phyloP scores from a whole-genome alignment of 2,888 invertebrate species.

The Chrysopilus asiliformis region DNA sequence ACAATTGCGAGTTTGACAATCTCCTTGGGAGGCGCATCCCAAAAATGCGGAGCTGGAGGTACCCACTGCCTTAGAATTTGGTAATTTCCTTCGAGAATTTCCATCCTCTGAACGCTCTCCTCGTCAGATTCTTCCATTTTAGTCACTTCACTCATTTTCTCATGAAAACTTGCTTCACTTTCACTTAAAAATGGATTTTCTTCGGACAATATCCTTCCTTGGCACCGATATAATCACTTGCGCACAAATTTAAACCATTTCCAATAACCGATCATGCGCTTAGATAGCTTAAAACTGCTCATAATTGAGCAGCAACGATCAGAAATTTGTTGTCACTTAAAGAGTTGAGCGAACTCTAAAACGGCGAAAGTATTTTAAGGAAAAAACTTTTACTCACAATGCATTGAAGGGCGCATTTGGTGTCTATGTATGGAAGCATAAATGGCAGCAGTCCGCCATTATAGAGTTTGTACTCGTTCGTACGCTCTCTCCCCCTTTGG shows the following conservation, averaged over 20 bases:
- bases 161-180: no score
- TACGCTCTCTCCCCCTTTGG: no score
- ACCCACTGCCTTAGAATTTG: constrained; percentile 35
- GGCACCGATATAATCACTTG: constrained; percentile 4
- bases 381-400: no score
- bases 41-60: constrained; percentile 34
- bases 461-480: no score
- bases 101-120: constrained; percentile 34
- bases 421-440: no score
- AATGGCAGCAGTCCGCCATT: no score
- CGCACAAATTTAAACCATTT: no score
- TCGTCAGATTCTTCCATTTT: constrained; percentile 30
- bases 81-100: constrained; percentile 34
- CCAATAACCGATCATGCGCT: constrained; percentile 7
- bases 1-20: constrained; percentile 34
- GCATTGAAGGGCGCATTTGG: no score
- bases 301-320: constrained; percentile 9
- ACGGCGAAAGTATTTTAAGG: constrained; percentile 2
- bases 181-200: no score
- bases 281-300: constrained; percentile 3
- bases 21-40: constrained; percentile 35
- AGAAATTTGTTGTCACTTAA: constrained; percentile 9
- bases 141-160: neutral
- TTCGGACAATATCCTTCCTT: constrained; percentile 4
- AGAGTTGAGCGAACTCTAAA: constrained; percentile 13